Evolutionary conservation across 2,888 invertebrate genomes (phyloP), one percentile per base, ranked within the genome.

Genomic region (Strigamia maritima): DNA sequence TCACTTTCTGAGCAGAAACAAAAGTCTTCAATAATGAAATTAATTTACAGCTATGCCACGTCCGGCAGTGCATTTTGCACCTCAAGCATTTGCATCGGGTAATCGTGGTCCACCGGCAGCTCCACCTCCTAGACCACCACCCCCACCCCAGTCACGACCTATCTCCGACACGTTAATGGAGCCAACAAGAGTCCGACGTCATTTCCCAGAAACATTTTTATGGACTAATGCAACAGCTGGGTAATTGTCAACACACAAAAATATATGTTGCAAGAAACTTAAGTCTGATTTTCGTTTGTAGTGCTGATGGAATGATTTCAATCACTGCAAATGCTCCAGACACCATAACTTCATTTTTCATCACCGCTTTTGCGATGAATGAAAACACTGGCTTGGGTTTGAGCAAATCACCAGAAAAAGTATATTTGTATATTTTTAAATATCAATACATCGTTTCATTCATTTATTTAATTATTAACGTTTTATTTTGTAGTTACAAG

Each of bases 151-250:
- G 7, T 44, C 76, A 14, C 24, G 8, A n/a, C 44, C 40, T 2
- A 1, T 6, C 2, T 19, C 7, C 28, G 38, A 19, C 10, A 26
- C 16, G 1, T 79, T 79, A 28, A 40, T 75, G 28, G 79, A 79
- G 44, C 79, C 79, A 75, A 31, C 75, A 14, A 26, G 76, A 65
- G 76, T 80, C 14, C 49, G 80, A 14, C 35, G 40, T 19, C 40
- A 35, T 70, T 80, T 92, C 86, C 91, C 91, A 60, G 92, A 92
- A 88, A 92, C 91, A 78, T 92, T 92, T 92, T 87, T 91, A 82
- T 91, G 90, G 90, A 88, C 75, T 19, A 79, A 78, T 60, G 76
- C 81, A 12, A 78, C 80, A 16, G 54, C 83, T 28, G 81, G 81
- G 70, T 70, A 74, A 60, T 78, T 24, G 35, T 31, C 75, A 26